Percentiles rank a stretch among this genome's conserved stretches.
Evolutionary conservation across 2,888 invertebrate genomes (phyloP).

Genomic region (Malthinus seriepunctatus): DNA sequence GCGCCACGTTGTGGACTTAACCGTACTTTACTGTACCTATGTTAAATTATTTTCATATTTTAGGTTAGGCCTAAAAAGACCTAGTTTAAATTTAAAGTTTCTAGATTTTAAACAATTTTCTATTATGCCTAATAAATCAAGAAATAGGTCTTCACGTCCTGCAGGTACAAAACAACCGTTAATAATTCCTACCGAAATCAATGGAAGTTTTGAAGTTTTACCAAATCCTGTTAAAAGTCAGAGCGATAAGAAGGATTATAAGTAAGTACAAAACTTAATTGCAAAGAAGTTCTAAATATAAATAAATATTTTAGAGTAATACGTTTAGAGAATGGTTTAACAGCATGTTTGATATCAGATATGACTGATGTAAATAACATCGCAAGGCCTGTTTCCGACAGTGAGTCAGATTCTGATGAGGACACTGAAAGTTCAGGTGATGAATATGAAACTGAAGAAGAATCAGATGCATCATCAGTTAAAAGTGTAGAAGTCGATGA

Average conservation of each 20-base stretch:
- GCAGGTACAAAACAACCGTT: too few species aligned
- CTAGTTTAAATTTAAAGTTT: too few species aligned
- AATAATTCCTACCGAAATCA: neutral
- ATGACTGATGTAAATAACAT: conserved; percentile 49
- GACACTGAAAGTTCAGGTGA: conserved; percentile 36
- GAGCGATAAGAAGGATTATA: conserved; percentile 78
- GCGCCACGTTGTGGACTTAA: too few species aligned
- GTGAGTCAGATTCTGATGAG: conserved; percentile 36
- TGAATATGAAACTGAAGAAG: conserved; percentile 27
- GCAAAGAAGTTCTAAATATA: neutral
- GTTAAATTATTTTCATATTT: too few species aligned
- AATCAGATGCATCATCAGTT: conserved; percentile 39
- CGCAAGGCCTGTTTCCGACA: conserved; percentile 37
- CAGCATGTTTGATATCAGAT: conserved; percentile 74
- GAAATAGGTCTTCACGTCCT: neutral
- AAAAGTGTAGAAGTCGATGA: neutral
- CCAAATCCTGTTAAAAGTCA: conserved; percentile 70
- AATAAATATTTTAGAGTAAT: conserved; percentile 59
- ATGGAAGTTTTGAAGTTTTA: conserved; percentile 41
- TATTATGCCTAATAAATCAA: neutral
- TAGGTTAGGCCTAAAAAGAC: too few species aligned
- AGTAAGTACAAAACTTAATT: conserved; percentile 53
- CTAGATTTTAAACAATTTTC: neutral
- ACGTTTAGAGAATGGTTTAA: conserved; percentile 70
- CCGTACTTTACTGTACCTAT: too few species aligned